Evolutionary conservation across 1,140 invertebrate species (phyloP), one percentile per base, ranked within the genome.

Genomic region (Leptinotarsa lineolata): DNA sequence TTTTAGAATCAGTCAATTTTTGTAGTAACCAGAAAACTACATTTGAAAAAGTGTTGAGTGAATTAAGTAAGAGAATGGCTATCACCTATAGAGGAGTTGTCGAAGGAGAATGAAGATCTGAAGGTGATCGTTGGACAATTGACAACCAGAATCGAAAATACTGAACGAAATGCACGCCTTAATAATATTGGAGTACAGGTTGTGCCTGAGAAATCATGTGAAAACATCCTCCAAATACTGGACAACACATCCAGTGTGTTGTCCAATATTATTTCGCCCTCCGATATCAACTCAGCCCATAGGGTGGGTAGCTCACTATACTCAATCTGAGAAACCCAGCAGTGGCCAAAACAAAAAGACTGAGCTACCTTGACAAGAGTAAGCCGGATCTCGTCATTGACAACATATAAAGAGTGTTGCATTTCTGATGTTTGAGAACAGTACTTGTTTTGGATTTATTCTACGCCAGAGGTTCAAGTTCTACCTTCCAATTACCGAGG

Each of bases 101-200:
- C 20, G 60, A 63, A 20, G 18, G n/a, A 18, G 60, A 63, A 63
- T 63, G 8, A n/a, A 24, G 21, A 63, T 63, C 60, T 63, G 60
- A 63, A 22, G 20, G 21, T 63, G 60, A n/a, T 54, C 2, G 16
- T n/a, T 63, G 60, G 60, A 63, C 20, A 63, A 21, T 63, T 63
- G 20, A 63, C 20, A 22, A 63, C 11, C 21, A 22, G 60, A 63
- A 12, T 63, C 20, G 21, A 21, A 13, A 63, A 63, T 63, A 63
- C 6, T 63, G 60, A 63, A 63, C 60, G 20, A 63, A 5, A 60
- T 8, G 60, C 3, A 4, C 60, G 60, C 60, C 60, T 22, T 2
- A 63, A 22, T 63, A 22, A 63, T 21, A 22, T 63, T 63, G 20
- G 20, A 63, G 20, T 63, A 15, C 60, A 63, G 60, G 60, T n/a